phyloP scores from a whole-genome alignment of 1,140 invertebrate genomes.

The Cyclargus thomasi region DNA sequence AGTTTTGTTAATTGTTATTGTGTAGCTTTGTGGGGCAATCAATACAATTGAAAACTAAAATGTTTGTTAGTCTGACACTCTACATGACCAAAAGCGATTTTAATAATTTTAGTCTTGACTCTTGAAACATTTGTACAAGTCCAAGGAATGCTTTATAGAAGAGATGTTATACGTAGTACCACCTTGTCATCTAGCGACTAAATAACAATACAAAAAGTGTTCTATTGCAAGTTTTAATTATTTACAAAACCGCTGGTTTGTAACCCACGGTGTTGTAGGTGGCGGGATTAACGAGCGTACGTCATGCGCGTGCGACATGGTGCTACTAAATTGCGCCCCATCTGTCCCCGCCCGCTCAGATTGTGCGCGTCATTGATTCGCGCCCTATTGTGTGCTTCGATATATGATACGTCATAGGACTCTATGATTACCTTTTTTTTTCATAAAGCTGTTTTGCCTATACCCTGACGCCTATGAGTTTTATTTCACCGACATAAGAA shows the following conservation, averaged over 20 bases:
- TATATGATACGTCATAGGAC: conserved; percentile 29
- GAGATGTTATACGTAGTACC: too few relatives aligned
- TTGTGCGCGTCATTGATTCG: conserved; percentile 49
- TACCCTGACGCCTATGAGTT: conserved; percentile 5
- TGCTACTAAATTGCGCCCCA: conserved; percentile 34
- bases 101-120: too few relatives aligned
- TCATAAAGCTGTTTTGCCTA: neutral
- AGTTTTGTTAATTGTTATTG: too few relatives aligned
- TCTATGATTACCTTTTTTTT: conserved; percentile 31
- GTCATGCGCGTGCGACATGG: conserved; percentile 31
- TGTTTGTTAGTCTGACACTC: too few relatives aligned
- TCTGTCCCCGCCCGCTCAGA: conserved; percentile 49
- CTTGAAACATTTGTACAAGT: too few relatives aligned
- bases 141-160: too few relatives aligned
- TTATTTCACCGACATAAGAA: too few relatives aligned
- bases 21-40: too few relatives aligned
- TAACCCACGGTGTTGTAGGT: conserved; percentile 30
- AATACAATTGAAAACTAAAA: too few relatives aligned
- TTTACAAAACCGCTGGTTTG: conserved; percentile 25
- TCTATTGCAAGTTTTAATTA: conserved; percentile 27
- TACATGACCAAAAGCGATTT: too few relatives aligned
- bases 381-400: conserved; percentile 29
- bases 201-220: neutral
- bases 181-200: too few relatives aligned
- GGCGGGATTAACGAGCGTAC: conserved; percentile 45